Evolutionary conservation across 2,888 invertebrate species (phyloP).

Genomic region (Nemotelus pantherinus): DNA sequence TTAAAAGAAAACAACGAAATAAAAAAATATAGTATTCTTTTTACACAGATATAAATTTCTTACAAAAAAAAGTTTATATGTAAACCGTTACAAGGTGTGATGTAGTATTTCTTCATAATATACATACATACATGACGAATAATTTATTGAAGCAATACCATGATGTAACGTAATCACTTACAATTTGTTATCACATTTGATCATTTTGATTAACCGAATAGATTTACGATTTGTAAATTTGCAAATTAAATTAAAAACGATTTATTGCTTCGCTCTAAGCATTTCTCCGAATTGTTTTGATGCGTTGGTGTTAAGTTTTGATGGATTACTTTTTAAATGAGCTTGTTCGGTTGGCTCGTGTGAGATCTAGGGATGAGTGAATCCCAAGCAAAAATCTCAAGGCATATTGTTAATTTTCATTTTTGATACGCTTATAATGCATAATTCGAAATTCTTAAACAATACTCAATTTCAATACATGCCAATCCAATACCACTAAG

Average conservation of each 20-base stretch:
- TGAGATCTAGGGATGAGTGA: too few species aligned
- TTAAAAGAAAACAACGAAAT: not conserved
- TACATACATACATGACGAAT: not conserved
- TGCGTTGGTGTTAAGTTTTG: too few species aligned
- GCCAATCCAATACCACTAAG: too few species aligned
- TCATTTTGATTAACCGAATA: not conserved
- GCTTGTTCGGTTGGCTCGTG: too few species aligned
- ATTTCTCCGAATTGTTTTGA: not conserved
- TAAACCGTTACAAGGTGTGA: not conserved
- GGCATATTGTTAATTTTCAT: too few species aligned
- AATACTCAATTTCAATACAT: too few species aligned
- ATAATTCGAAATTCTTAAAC: too few species aligned
- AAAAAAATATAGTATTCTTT: not conserved
- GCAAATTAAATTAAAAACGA: not conserved
- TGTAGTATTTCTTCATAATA: not conserved
- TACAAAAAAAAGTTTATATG: not conserved
- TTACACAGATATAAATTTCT: not conserved
- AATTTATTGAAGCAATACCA: not conserved
- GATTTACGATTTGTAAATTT: not conserved
- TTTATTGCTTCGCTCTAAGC: not conserved
- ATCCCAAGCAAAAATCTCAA: too few species aligned
- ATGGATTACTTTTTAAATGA: too few species aligned
- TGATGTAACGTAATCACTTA: constrained; percentile 9
- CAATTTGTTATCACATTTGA: constrained; percentile 18
- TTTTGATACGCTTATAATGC: too few species aligned